Conservation (phyloP, 2,797 vertebrate species). For the Argya squamiceps region DNA sequence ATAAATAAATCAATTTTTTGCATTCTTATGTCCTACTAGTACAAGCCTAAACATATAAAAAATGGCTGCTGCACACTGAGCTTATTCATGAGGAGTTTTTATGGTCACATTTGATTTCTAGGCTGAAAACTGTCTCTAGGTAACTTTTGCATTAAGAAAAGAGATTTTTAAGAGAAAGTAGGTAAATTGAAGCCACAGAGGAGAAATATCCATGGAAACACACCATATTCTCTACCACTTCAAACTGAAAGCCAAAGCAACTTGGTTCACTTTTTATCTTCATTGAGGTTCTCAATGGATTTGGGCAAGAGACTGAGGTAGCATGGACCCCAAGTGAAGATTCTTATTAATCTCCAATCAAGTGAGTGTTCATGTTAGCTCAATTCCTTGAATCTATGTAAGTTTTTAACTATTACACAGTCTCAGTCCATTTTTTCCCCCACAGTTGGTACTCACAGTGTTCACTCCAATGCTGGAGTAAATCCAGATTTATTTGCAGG, state of each 20-base stretch:
- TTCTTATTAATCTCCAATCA: background rate
- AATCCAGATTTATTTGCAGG: background rate
- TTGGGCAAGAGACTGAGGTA: background rate
- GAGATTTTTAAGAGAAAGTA: background rate
- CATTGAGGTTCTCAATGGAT: background rate
- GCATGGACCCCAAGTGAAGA: background rate
- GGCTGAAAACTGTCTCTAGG: background rate
- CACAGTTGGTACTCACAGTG: background rate
- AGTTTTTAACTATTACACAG: background rate
- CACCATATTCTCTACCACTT: background rate
- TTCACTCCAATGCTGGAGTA: background rate
- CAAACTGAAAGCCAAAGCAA: background rate
- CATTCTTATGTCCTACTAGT: background rate
- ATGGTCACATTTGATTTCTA: background rate
- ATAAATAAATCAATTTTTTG: background rate
- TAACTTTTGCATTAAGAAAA: background rate
- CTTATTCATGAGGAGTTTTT: background rate
- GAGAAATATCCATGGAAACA: background rate
- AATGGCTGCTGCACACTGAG: background rate
- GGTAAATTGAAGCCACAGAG: background rate
- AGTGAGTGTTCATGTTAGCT: background rate
- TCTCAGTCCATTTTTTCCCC: background rate
- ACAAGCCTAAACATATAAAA: background rate
- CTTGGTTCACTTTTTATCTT: background rate
- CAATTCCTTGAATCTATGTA: background rate